A percentile compares a stretch with the other conserved stretches of the same genome.
These are phyloP conservation scores for Diabrotica undecimpunctata DNA, from an alignment of 1,140 invertebrate species.

Conservation along the genomic window DNA sequence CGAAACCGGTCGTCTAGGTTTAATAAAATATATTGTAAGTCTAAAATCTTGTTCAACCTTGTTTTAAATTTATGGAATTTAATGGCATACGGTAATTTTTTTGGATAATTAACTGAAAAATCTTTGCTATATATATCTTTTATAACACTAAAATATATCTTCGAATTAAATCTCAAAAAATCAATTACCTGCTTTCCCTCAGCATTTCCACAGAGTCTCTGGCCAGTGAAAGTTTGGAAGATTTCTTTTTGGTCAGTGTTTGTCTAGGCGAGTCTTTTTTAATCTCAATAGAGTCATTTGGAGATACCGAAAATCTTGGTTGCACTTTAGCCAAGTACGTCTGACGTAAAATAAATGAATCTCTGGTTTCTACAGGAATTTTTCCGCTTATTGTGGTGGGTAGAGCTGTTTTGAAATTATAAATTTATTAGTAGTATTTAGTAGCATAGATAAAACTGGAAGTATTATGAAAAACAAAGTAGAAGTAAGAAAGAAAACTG, in stretches of 20 bases:
- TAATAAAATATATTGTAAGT: too few species aligned
- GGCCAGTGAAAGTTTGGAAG: slow-evolving; percentile 23
- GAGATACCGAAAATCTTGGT: slow-evolving; percentile 4
- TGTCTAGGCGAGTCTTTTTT: slow-evolving; percentile 8
- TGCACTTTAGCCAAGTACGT: slow-evolving; percentile 15
- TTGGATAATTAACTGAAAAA: too few species aligned
- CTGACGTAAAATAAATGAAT: slow-evolving; percentile 26
- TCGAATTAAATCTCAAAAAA: too few species aligned
- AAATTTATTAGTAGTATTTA: neutral
- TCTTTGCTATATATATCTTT: too few species aligned
- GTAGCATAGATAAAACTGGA: too few species aligned
- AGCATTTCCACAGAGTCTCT: slow-evolving; percentile 29
- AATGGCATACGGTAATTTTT: too few species aligned
- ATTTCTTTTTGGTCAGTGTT: slow-evolving; percentile 1
- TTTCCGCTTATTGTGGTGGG: neutral
- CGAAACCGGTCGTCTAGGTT: too few species aligned
- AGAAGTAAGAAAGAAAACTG: too few species aligned
- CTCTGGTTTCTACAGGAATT: slow-evolving; percentile 16
- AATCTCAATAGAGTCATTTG: slow-evolving; percentile 20
- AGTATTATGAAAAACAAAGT: too few species aligned
- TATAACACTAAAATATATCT: too few species aligned
- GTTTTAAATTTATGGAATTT: too few species aligned
- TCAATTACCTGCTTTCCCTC: slow-evolving; percentile 12
- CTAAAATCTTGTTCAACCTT: too few species aligned
- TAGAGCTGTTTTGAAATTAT: neutral